These are phyloP conservation scores for Phaethornis superciliosus DNA, from an alignment of 2,113 vertebrate species.

Conservation along the genomic window DNA sequence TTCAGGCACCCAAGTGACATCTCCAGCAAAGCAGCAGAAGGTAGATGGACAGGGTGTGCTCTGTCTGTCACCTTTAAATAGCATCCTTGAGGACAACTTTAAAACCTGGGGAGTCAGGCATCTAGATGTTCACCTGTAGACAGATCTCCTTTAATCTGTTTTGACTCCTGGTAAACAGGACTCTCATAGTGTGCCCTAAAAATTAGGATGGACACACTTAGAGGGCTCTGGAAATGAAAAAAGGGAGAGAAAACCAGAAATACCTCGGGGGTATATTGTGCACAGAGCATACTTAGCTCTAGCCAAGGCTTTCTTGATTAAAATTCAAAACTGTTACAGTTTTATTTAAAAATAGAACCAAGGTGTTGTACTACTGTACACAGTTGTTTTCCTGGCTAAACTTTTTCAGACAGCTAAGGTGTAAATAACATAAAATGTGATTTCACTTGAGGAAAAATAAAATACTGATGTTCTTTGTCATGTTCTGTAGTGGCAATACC, in stretches of 20 bases:
- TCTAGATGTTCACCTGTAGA: neutral
- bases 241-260: neutral
- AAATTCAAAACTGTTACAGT: neutral
- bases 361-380: neutral
- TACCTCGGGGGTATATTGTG: neutral
- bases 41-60: neutral
- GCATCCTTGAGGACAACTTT: neutral
- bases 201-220: neutral
- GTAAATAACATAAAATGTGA: slow-evolving; percentile 23
- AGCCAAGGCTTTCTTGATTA: neutral
- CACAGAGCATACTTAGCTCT: neutral
- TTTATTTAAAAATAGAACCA: neutral
- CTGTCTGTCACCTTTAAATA: neutral
- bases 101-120: neutral
- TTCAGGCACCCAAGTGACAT: fast-evolving
- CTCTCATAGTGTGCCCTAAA: neutral
- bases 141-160: neutral
- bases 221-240: neutral
- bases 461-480: neutral
- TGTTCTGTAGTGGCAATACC: neutral
- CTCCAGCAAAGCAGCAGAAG: too few species aligned
- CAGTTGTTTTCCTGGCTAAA: neutral
- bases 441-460: neutral
- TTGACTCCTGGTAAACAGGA: neutral
- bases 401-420: neutral